Evolutionary conservation across 2,888 invertebrate genomes (phyloP).

Genomic region (Xylocampa areola): DNA sequence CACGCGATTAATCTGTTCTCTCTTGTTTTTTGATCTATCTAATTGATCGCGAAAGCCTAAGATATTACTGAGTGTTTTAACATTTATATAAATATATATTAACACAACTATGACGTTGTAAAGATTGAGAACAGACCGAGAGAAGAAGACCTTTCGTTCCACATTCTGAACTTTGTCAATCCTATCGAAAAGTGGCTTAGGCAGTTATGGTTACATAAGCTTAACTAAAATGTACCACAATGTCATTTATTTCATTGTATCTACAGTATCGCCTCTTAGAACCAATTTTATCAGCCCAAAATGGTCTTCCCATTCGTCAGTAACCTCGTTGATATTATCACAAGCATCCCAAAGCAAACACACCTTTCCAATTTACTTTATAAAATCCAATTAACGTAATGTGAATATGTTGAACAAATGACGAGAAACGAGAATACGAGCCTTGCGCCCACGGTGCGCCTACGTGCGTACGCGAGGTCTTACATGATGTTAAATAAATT

Average conservation of each 20-base stretch:
- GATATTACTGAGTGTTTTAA: too few relatives aligned
- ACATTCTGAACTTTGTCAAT: not conserved
- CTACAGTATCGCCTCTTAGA: not conserved
- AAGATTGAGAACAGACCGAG: too few relatives aligned
- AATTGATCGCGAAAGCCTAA: too few relatives aligned
- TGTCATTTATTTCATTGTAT: not conserved
- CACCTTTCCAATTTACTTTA: slow-evolving; percentile 55
- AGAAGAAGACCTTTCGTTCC: too few relatives aligned
- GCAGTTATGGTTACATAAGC: not conserved
- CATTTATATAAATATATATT: too few relatives aligned
- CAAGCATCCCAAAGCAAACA: slow-evolving; percentile 34
- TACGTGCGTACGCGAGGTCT: slow-evolving; percentile 53
- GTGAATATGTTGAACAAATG: slow-evolving; percentile 51
- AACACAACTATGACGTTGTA: too few relatives aligned
- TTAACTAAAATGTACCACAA: not conserved
- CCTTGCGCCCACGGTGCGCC: slow-evolving; percentile 60
- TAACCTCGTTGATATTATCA: slow-evolving; percentile 34
- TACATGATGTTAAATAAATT: slow-evolving; percentile 33
- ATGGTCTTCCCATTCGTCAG: slow-evolving; percentile 9
- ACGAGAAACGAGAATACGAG: slow-evolving; percentile 43
- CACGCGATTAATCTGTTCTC: too few relatives aligned
- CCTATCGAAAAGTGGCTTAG: not conserved
- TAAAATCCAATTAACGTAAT: slow-evolving; percentile 53
- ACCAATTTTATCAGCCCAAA: slow-evolving; percentile 4
- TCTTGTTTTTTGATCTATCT: too few relatives aligned